phyloP scores from a whole-genome alignment of 2,797 vertebrate genomes.

The Acipenser oxyrinchus region DNA sequence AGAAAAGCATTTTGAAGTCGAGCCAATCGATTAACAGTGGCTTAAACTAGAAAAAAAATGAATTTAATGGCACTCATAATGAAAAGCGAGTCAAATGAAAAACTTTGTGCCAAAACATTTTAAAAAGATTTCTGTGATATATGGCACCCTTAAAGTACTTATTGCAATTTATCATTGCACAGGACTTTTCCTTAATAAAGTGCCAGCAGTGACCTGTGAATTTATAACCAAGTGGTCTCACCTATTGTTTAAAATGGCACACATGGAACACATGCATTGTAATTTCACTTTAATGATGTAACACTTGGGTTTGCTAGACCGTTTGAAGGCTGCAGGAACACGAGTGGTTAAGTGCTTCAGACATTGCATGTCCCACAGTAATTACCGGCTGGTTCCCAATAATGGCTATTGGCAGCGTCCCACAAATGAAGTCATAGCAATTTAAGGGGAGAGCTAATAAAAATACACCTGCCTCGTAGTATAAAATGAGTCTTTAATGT shows the following conservation, averaged over 20 bases:
- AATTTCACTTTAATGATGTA: constrained; percentile 70
- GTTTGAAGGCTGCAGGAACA: constrained; percentile 57
- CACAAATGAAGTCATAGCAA: constrained; percentile 65
- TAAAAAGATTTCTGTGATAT: constrained; percentile 53
- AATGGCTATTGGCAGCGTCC: constrained; percentile 58
- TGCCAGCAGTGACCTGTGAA: constrained; percentile 71
- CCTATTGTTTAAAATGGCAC: constrained; percentile 62
- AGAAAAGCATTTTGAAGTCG: constrained; percentile 49
- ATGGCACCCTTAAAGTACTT: constrained; percentile 57
- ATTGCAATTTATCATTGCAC: constrained; percentile 61
- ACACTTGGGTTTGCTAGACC: constrained; percentile 60
- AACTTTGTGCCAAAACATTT: constrained; percentile 36
- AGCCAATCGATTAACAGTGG: constrained; percentile 55
- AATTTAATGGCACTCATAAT: constrained; percentile 55
- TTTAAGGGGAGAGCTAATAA: constrained; percentile 68
- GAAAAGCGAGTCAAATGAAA: constrained; percentile 25
- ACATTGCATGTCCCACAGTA: constrained; percentile 59
- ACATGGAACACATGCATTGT: constrained; percentile 59
- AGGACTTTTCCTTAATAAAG: constrained; percentile 70
- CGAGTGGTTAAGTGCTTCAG: constrained; percentile 49
- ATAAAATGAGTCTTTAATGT: constrained; percentile 61
- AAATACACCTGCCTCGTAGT: constrained; percentile 78
- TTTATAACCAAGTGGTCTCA: constrained; percentile 59
- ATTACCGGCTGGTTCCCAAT: constrained; percentile 65
- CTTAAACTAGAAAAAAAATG: constrained; percentile 40